A percentile compares a stretch with the other conserved stretches of the same genome.
These are phyloP conservation scores for Hydriomena furcata DNA, from an alignment of 2,888 invertebrate species.

Conservation along the genomic window DNA sequence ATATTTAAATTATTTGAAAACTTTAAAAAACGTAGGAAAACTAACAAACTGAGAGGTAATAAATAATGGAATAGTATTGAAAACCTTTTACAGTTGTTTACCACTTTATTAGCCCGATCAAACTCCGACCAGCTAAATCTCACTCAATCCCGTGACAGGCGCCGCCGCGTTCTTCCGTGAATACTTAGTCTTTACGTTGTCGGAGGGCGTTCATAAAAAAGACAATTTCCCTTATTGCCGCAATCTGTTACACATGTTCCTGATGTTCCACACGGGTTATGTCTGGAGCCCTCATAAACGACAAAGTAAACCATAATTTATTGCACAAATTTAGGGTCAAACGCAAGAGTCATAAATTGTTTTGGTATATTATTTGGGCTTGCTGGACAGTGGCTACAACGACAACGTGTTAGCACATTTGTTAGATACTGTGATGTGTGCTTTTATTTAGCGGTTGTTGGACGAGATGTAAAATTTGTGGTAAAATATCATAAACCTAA, in stretches of 20 bases:
- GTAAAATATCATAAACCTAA: neutral
- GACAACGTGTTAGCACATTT: conserved; percentile 41
- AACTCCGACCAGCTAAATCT: conserved; percentile 39
- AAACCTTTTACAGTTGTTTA: neutral
- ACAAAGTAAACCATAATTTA: conserved; percentile 83
- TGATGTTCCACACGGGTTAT: conserved; percentile 62
- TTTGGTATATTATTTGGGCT: conserved; percentile 65
- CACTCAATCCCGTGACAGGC: conserved; percentile 46
- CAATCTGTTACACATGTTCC: conserved; percentile 79
- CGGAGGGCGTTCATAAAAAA: conserved; percentile 80
- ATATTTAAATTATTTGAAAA: no score
- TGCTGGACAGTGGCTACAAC: conserved; percentile 48
- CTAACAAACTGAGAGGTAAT: no score
- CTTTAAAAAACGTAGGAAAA: no score
- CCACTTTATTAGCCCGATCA: conserved; percentile 15
- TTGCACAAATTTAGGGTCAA: conserved; percentile 80
- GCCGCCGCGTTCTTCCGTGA: conserved; percentile 53
- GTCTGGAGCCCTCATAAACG: conserved; percentile 81
- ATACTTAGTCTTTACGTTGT: conserved; percentile 75
- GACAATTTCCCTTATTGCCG: conserved; percentile 83
- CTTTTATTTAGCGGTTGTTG: conserved; percentile 28
- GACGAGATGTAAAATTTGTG: conserved; percentile 15
- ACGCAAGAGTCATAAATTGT: conserved; percentile 73
- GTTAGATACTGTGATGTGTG: conserved; percentile 30
- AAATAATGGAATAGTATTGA: no score